Base-by-base conservation (phyloP, 2,888 invertebrate species). In the Stenurella melanura region DNA sequence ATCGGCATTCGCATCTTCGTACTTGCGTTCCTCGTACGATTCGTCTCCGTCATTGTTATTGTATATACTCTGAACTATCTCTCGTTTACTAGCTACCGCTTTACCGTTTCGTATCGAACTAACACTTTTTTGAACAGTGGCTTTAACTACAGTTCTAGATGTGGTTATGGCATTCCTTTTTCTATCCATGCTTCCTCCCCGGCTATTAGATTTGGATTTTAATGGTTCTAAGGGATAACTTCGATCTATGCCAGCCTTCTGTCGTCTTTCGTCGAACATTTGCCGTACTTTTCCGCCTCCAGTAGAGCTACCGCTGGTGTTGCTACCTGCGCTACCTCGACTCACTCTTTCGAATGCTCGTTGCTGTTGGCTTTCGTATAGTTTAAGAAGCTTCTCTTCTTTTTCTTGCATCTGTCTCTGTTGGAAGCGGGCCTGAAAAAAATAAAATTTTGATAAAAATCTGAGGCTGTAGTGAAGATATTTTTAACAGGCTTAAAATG, bases 231-330 rank as follows among this genome's bases (percentile, higher is more conserved):
- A 90, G 0, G 95, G 96, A 89, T 96, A 94, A 86, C 96, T 95
- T 84, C 94, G 94, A 89, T 96, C 96, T 80, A 95, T 94, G 50
- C 95, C 95, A 3, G 93, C 93, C 75, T 92, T 92, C 82, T 94
- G 94, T 56, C 95, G 92, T 30, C 95, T 92, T 87, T 96, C 96
- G 86, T 96, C 95, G 86, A 96, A 96, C 94, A 96, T 94, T 90
- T 96, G 96, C 15, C 96, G 93, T 34, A 96, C 96, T 61, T 84
- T 83, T 58, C 87, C 87, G n/a, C 86, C 86, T 15, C 86, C 86
- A 1, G 82, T 84, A 7, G 85, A 82, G 0, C 77, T 73, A 74
- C 87, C 83, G 76, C 89, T 89, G 63, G 87, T 86, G 81, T 88
- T 90, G 77, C 90, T 90, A 63, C 90, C 90, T 1, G 91, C 90